Conservation (phyloP, 53 echinoderm and acorn worm species). For the Crossaster papposus region DNA sequence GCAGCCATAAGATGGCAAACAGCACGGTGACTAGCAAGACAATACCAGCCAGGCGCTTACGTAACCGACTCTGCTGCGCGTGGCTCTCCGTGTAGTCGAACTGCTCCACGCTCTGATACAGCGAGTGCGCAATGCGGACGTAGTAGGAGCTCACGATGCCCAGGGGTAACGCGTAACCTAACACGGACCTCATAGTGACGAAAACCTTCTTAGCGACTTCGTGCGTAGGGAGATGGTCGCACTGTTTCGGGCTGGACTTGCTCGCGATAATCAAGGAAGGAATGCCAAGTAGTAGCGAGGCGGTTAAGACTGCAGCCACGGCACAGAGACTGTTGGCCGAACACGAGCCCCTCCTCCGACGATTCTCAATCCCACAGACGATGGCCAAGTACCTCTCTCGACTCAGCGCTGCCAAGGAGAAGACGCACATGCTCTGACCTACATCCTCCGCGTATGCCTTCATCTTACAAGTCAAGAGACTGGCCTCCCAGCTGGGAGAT, state of each 20-base stretch:
- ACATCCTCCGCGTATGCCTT: conserved; percentile 66
- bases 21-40: conserved; percentile 60
- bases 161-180: conserved; percentile 57
- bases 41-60: conserved; percentile 63
- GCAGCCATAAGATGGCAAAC: conserved; percentile 65
- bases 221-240: conserved; percentile 24
- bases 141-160: conserved; percentile 56
- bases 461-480: conserved; percentile 66
- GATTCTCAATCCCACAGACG: conserved; percentile 71
- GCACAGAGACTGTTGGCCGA: conserved; percentile 48
- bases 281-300: conserved; percentile 28
- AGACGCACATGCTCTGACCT: conserved; percentile 82
- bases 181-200: conserved; percentile 18
- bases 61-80: conserved; percentile 58
- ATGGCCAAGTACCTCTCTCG: conserved; percentile 85
- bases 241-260: background rate
- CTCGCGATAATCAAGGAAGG: conserved; percentile 30
- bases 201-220: background rate
- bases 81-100: conserved; percentile 56
- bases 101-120: conserved; percentile 47
- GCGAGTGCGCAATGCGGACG: conserved; percentile 52
- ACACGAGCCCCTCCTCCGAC: conserved; percentile 65
- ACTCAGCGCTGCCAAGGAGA: conserved; percentile 84
- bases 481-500: conserved; percentile 54
- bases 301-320: conserved; percentile 26